Conservation (phyloP, 2,113 vertebrate genomes). For the Alligator mississippiensis region DNA sequence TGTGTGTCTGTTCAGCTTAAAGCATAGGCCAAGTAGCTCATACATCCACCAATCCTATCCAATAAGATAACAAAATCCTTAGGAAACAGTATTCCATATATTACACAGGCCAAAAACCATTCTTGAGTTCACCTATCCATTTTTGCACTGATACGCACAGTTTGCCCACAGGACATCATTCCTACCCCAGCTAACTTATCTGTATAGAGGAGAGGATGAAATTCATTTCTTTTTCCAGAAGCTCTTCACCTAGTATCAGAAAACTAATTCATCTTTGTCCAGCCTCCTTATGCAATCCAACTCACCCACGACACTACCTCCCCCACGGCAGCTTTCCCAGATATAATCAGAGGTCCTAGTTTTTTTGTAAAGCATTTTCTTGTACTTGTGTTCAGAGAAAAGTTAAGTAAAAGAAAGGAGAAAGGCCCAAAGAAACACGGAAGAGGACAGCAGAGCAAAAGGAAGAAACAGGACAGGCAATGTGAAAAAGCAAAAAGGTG, state of each 20-base stretch:
- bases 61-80: background rate
- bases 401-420: too few relatives aligned
- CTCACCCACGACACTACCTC: too few relatives aligned
- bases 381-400: too few relatives aligned
- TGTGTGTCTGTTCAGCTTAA: background rate
- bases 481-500: too few relatives aligned
- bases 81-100: background rate
- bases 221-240: too few relatives aligned
- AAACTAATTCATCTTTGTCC: too few relatives aligned
- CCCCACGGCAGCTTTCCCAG: too few relatives aligned
- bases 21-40: background rate
- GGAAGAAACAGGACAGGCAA: too few relatives aligned
- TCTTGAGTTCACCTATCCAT: accelerated
- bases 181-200: background rate
- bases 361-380: too few relatives aligned
- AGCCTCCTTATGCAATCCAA: too few relatives aligned
- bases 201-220: background rate
- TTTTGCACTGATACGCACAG: accelerated
- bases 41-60: accelerated
- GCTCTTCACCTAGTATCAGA: background rate
- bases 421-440: too few relatives aligned
- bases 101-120: background rate
- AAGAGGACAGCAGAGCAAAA: too few relatives aligned
- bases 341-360: background rate
- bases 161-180: background rate